Evolutionary conservation across 2,797 vertebrate species (phyloP).

Genomic region (Pangasius mekongensis): DNA sequence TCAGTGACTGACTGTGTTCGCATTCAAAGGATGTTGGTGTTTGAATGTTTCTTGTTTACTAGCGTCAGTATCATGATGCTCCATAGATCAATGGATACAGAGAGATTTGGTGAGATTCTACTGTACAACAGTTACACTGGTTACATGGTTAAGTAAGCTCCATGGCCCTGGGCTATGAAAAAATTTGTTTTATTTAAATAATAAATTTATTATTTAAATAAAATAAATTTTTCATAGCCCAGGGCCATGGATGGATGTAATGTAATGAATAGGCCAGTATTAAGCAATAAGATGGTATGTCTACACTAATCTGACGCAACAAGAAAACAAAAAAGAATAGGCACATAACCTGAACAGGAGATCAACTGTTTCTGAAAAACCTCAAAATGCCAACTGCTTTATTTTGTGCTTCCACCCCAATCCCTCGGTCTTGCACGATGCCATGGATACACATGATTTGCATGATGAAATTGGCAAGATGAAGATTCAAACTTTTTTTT

Average conservation of each 20-base stretch:
- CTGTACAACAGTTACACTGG: not conserved
- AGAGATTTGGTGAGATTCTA: not conserved
- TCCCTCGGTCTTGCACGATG: not conserved
- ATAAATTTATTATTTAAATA: too few species aligned
- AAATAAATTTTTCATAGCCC: too few species aligned
- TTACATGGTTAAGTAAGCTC: not conserved
- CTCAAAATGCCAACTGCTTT: not conserved
- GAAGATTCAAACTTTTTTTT: not conserved
- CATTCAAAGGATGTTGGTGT: conserved; percentile 1
- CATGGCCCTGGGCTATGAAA: not conserved
- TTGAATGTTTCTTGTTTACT: conserved; percentile 11
- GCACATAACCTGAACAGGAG: not conserved
- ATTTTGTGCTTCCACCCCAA: not conserved
- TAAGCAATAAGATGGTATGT: not conserved
- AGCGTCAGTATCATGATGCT: not conserved
- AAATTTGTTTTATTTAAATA: not conserved
- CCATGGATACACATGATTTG: not conserved
- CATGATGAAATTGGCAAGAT: not conserved
- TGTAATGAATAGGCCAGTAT: not conserved
- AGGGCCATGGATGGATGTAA: too few species aligned
- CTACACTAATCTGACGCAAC: not conserved
- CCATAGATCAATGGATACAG: not conserved
- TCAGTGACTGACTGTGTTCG: not conserved
- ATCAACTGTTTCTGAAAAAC: too few species aligned
- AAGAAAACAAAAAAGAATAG: not conserved